Percentiles rank a stretch among this genome's conserved stretches.
Evolutionary conservation across 2,113 vertebrate genomes (phyloP).

Genomic region (Euleptes europaea): DNA sequence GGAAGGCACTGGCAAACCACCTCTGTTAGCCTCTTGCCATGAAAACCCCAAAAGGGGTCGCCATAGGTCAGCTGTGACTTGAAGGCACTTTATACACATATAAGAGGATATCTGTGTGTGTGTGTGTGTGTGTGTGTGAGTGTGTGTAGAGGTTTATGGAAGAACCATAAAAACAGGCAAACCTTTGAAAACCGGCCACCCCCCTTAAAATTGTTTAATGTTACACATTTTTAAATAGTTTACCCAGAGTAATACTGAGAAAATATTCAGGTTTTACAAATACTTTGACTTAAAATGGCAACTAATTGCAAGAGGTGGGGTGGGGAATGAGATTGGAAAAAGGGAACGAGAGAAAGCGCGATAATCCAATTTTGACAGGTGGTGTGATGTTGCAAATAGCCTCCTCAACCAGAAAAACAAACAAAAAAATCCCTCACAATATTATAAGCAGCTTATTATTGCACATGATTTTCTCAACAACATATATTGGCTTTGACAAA

Average conservation of each 20-base stretch:
- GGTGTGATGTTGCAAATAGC: background rate
- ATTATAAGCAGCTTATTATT: background rate
- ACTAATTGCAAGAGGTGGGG: background rate
- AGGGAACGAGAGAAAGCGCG: background rate
- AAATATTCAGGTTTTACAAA: background rate
- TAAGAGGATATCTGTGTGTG: too few relatives aligned
- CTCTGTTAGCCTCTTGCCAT: too few relatives aligned
- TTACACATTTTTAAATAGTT: background rate
- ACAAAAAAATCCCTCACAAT: background rate
- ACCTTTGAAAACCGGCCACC: too few relatives aligned
- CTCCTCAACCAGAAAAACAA: conserved; percentile 9
- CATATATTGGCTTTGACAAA: conserved; percentile 1
- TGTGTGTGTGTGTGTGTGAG: too few relatives aligned
- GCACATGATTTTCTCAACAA: conserved; percentile 2
- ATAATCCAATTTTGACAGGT: conserved; percentile 7
- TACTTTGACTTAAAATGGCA: background rate
- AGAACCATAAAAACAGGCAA: background rate
- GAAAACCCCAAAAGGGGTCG: too few relatives aligned
- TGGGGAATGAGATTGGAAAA: background rate
- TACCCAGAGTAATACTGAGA: background rate
- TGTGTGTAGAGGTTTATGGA: background rate
- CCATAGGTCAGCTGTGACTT: too few relatives aligned
- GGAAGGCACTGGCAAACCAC: too few relatives aligned
- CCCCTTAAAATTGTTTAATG: background rate
- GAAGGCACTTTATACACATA: too few relatives aligned